Evolutionary conservation across 1,140 invertebrate species (phyloP), one percentile per base, ranked within the genome.

Genomic region (Neotoxoptera formosana): DNA sequence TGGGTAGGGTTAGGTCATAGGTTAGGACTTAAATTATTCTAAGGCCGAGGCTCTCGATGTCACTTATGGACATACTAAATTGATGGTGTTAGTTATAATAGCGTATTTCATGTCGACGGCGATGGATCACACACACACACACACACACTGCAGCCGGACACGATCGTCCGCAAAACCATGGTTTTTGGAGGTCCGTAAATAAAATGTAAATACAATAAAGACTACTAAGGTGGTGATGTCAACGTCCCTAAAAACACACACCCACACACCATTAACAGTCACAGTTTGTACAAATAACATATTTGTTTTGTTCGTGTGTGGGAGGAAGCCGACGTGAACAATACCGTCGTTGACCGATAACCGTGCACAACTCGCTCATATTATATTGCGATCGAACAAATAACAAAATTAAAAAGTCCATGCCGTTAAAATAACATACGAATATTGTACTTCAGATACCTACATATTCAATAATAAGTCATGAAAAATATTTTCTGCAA

Each of bases 321-420:
- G 23, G 45, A 81, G 41, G 76, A 81, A 91, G 60, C 86, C 86
- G 47, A 21, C 56, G 90, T 25, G 90, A 91, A 91, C 60, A 45
- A 76, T 76, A n/a, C 90, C 25, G 90, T 45, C 14, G 51, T 91
- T 91, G 90, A 91, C 90, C 90, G 90, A 91, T 67, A 56, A 20
- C 41, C 45, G 81, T 7, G 25, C 30, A 9, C 21, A 9, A 83
- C 81, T 34, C 36, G 34, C 36, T 23, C 34, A 8, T 4, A 1
- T 23, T 83, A 23, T 41, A 83, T 25, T 20, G 21, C 41, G 2
- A 84, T 84, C 23, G 23, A 41, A 90, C 60, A 25, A 45, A 41
- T 41, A 21, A 90, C 51, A 23, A 51, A 45, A 41, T 25, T 11
- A 25, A 23, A 41, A 45, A 45, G 0, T 9, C 23, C 34, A 41